Conservation (phyloP, 1,140 invertebrate species). For the Nephila pilipes region DNA sequence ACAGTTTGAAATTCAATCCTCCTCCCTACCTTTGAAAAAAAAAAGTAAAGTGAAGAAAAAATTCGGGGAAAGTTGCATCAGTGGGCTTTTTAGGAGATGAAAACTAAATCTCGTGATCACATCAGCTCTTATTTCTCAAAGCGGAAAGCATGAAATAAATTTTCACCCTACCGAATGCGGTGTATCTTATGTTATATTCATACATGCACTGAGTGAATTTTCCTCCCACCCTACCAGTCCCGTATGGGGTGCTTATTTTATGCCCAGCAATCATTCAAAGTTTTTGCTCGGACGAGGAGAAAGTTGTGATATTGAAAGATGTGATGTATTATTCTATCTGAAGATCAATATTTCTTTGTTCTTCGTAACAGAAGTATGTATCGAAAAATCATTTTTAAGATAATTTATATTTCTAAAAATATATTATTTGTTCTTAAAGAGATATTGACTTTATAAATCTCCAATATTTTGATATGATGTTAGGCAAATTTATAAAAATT, state of each 20-base stretch:
- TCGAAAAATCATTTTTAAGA: too few relatives aligned
- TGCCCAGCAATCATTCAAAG: constrained; percentile 2
- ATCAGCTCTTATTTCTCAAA: constrained; percentile 58
- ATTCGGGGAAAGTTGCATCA: background rate
- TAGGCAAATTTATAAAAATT: too few relatives aligned
- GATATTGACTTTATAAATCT: too few relatives aligned
- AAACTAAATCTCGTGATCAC: constrained; percentile 15
- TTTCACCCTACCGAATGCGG: constrained; percentile 43
- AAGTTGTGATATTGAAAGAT: background rate
- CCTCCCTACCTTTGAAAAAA: background rate
- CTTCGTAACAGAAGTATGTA: too few relatives aligned
- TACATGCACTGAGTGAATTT: constrained; percentile 29
- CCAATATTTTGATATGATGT: too few relatives aligned
- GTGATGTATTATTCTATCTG: background rate
- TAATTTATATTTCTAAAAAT: too few relatives aligned
- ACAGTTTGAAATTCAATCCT: background rate
- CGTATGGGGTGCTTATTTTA: constrained; percentile 46
- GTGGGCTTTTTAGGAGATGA: constrained; percentile 56
- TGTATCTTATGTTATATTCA: constrained; percentile 59
- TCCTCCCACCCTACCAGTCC: background rate
- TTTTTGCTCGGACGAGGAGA: background rate
- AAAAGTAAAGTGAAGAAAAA: too few relatives aligned
- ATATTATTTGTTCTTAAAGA: too few relatives aligned
- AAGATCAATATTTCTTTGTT: too few relatives aligned
- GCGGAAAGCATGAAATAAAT: constrained; percentile 58